Percentiles rank a stretch among this genome's conserved stretches.
These are phyloP conservation scores for Hirtodrosophila histrioides DNA, from an alignment of 2,888 invertebrate genomes.

Conservation along the genomic window DNA sequence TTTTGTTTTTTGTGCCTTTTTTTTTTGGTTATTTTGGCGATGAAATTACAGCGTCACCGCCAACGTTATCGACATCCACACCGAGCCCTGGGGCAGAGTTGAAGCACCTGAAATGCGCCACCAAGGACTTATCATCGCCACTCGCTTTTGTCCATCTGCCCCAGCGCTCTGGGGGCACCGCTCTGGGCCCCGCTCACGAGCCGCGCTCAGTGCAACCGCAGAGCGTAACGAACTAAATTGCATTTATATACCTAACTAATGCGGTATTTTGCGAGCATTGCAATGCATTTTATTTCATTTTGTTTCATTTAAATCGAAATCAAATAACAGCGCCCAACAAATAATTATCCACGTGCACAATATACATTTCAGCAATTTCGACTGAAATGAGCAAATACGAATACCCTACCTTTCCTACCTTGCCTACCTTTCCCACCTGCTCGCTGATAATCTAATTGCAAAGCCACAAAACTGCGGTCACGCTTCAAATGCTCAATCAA, in stretches of 20 bases:
- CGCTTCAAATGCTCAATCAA: constrained; percentile 71
- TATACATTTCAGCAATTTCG: constrained; percentile 35
- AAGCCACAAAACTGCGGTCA: constrained; percentile 72
- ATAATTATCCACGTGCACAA: constrained; percentile 57
- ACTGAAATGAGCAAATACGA: constrained; percentile 49
- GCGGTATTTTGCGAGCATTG: constrained; percentile 48
- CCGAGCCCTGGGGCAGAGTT: constrained; percentile 54
- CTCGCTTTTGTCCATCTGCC: constrained; percentile 7
- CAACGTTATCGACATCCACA: constrained; percentile 36
- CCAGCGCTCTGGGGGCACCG: too few species aligned
- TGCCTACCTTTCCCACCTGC: neutral
- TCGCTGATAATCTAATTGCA: constrained; percentile 77
- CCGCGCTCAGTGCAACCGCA: constrained; percentile 58
- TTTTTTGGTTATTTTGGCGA: constrained; percentile 55
- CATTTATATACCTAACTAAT: constrained; percentile 76
- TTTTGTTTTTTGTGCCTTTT: constrained; percentile 13
- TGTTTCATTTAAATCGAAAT: constrained; percentile 54
- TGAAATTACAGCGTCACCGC: constrained; percentile 67
- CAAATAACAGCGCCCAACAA: constrained; percentile 63
- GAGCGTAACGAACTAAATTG: constrained; percentile 78
- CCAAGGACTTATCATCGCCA: constrained; percentile 64
- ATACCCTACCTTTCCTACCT: neutral
- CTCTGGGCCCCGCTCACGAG: too few species aligned
- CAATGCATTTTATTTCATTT: constrained; percentile 59
- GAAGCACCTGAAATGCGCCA: constrained; percentile 71